These are phyloP conservation scores for Oreotrochilus melanogaster DNA, from an alignment of 2,113 vertebrate genomes.

Conservation along the genomic window DNA sequence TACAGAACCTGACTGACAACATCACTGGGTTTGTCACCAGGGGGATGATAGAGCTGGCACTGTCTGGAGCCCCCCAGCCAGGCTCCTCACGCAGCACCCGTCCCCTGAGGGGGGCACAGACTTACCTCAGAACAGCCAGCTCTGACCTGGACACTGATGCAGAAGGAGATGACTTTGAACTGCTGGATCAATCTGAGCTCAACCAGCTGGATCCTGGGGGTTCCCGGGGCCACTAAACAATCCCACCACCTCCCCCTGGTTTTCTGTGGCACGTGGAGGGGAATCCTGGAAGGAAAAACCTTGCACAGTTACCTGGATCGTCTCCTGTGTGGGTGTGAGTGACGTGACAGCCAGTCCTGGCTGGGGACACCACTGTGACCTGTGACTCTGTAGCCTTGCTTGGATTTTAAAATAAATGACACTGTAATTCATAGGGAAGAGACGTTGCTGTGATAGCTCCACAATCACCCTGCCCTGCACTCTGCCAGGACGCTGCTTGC, in stretches of 20 bases:
- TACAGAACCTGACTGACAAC: slow-evolving; percentile 82
- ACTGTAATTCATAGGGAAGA: slow-evolving; percentile 18
- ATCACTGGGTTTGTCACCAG: slow-evolving; percentile 89
- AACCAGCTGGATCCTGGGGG: slow-evolving; percentile 91
- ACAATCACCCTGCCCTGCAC: slow-evolving; percentile 15
- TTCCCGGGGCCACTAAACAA: slow-evolving; percentile 79
- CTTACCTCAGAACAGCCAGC: slow-evolving; percentile 86
- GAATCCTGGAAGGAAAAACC: slow-evolving; percentile 17
- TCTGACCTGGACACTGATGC: slow-evolving; percentile 94
- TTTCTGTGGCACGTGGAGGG: slow-evolving; percentile 22
- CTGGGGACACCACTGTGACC: slow-evolving; percentile 35
- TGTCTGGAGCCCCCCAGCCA: slow-evolving; percentile 82
- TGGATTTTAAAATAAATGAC: slow-evolving; percentile 55
- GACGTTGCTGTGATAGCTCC: not conserved
- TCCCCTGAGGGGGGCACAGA: slow-evolving; percentile 72
- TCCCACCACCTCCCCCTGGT: slow-evolving; percentile 60
- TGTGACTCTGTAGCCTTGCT: slow-evolving; percentile 34
- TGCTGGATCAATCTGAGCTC: slow-evolving; percentile 96
- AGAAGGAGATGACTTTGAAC: slow-evolving; percentile 96
- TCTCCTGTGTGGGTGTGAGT: slow-evolving; percentile 8
- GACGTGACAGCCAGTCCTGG: not conserved
- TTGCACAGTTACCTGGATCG: not conserved
- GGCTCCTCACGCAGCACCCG: slow-evolving; percentile 62
- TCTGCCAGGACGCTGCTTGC: slow-evolving; percentile 16
- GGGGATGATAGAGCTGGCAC: slow-evolving; percentile 92